Base-by-base conservation (phyloP, 2,113 vertebrate species). In the Peucedramus taeniatus region DNA sequence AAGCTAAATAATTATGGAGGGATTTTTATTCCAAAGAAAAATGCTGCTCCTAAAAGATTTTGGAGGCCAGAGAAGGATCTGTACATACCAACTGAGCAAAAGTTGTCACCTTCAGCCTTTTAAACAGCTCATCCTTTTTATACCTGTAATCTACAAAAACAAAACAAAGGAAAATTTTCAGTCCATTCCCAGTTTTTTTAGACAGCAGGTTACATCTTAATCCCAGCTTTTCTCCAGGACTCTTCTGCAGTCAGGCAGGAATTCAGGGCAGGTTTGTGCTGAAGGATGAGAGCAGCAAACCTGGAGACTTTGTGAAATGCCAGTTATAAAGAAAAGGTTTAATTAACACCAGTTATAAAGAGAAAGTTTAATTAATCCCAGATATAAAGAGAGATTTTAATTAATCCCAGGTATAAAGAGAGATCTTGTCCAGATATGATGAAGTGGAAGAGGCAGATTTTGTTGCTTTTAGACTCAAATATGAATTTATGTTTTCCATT, bases 111-210 rank as follows among this genome's bases (percentile, higher is more conserved):
- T 99, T 99, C 37, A 99, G 97, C 79, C 99, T 98, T 93, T 99
- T 99, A 89, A 99, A 99, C 83, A 99, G 98, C 95, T 99, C 99
- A 42, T 98, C 99, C 96, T 99, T 99, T 97, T 97, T 99, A 59
- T 99, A 99, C n/a, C 99, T 99, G 97, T 99, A 99, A 98, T 99
- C 99, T 96, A 72, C 71, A 94, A 96, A 80, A 59, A 94, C 7
- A 96, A 84, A 95, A 74, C 37, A 88, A 83, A 91, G 1, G 39
- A 89, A 1, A 78, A 61, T 87, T 91, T 53, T 10, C 54, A 69
- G 40, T 3, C 72, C 37, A 51, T 69, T 44, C 33, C 59, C 53
- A 63, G 5, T 2, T 70, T 54, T 24, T 35, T 30, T 9, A 45
- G 65, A 28, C 8, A 30, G 0, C 30, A 44, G 42, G 24, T 8